These are phyloP conservation scores for Noctua comes DNA, from an alignment of 2,888 invertebrate species.

Conservation along the genomic window DNA sequence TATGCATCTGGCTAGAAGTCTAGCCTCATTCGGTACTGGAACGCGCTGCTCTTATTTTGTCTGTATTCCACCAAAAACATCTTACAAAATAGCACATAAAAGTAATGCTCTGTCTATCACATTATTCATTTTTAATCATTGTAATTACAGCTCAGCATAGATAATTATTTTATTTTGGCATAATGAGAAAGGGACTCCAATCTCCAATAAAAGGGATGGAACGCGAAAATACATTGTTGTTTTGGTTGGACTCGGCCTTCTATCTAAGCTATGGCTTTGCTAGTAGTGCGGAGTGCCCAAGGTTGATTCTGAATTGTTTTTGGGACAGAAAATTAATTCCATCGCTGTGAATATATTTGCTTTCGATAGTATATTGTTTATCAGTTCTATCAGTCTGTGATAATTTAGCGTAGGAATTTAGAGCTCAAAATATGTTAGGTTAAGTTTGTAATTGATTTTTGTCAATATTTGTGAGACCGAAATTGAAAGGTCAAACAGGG, in stretches of 20 bases:
- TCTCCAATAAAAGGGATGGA: slow-evolving; percentile 18
- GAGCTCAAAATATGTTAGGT: slow-evolving; percentile 24
- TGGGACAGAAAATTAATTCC: not conserved
- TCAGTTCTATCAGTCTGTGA: not conserved
- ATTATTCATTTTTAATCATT: not conserved
- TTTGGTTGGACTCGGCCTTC: not conserved
- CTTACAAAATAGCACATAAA: not conserved
- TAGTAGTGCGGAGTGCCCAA: not conserved
- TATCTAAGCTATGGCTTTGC: too few relatives aligned
- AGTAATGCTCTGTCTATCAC: not conserved
- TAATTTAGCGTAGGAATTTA: not conserved
- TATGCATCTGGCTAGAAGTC: not conserved
- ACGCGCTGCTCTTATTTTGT: slow-evolving; percentile 10
- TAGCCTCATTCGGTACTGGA: slow-evolving; percentile 6
- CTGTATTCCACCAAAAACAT: not conserved
- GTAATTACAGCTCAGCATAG: not conserved
- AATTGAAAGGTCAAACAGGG: slow-evolving; percentile 5
- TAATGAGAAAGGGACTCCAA: not conserved
- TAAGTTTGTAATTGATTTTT: slow-evolving; percentile 32
- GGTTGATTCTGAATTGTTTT: not conserved
- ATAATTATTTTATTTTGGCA: not conserved
- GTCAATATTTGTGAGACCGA: not conserved
- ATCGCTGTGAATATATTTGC: not conserved
- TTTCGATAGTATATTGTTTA: slow-evolving; percentile 10
- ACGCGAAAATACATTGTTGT: slow-evolving; percentile 8